Base-by-base conservation (phyloP, 2,113 vertebrate species). In the Pteronura brasiliensis region DNA sequence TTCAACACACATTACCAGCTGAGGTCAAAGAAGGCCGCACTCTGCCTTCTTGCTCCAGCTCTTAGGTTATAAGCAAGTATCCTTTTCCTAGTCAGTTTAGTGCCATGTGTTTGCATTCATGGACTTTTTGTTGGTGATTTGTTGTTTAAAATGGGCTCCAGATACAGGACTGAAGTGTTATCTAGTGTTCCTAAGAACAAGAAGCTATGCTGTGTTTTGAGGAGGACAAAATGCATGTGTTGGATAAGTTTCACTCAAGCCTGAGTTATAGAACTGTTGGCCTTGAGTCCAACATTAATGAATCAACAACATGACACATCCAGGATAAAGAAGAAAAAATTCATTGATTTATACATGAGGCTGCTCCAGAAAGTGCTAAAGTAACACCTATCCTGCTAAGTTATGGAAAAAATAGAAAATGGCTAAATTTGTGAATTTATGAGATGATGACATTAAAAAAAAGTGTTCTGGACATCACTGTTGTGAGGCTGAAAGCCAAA, bases 401-500 rank as follows among this genome's bases (percentile, higher is more conserved):
- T 36, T 90, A 47, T 23, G 39, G 12, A 14, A 44, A 69, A 85
- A 34, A 44, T 44, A 57, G 23, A 85, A 85, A 84, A 85, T 55
- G 25, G 8, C 23, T 69, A 72, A 39, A 91, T 61, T 63, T 87
- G 49, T 95, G 39, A 84, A 90, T 84, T 90, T 29, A 17, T 55
- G 15, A 63, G 27, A 63, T 72, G 25, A 49, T 14, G 61, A n/a
- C 17, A 77, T 79, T 34, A 4, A 57, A 71, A 83, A 52, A 42
- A 61, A 10, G 20, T 71, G 29, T 61, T n/a, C 9, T 69, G 4
- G 27, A 49, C 39, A 39, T 92, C 20, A 71, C 23, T 49, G 6
- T 57, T 61, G 6, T 52, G 42, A 71, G 17, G 27, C 20, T 72
- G 14, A 92, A 72, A 92, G 63, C 89, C 81, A 80, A 81, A 61